These are phyloP conservation scores for Scophthalmus maximus DNA, from an alignment of 2,113 vertebrate species.

Conservation along the genomic window DNA sequence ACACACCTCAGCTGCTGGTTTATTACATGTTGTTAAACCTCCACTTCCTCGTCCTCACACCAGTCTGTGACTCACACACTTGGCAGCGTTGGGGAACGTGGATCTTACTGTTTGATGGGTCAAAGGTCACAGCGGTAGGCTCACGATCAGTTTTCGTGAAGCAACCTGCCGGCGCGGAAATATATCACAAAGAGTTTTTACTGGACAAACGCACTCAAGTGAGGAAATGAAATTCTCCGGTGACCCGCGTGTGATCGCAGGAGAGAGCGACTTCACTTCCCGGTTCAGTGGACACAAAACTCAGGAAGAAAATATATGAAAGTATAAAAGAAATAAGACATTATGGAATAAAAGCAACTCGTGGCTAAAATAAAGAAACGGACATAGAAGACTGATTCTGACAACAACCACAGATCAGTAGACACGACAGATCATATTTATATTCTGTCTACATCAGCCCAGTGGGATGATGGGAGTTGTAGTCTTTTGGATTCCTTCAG, in stretches of 20 bases:
- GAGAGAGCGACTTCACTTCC: not conserved
- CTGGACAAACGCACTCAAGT: not conserved
- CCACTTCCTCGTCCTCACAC: no score
- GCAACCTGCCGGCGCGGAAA: conserved; percentile 31
- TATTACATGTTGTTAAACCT: conserved; percentile 32
- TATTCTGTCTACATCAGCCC: no score
- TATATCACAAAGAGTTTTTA: not conserved
- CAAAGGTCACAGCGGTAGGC: conserved; percentile 1
- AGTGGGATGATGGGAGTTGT: no score
- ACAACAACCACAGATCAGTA: not conserved
- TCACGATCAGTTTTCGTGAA: not conserved
- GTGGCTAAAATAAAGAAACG: not conserved
- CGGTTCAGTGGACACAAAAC: not conserved
- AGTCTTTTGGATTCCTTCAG: no score
- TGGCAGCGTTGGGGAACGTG: not conserved
- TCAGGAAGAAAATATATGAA: no score
- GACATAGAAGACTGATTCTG: not conserved
- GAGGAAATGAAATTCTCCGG: conserved; percentile 15
- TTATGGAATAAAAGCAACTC: not conserved
- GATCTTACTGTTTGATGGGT: not conserved
- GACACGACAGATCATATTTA: not conserved
- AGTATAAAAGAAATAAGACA: not conserved
- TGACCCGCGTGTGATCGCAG: not conserved
- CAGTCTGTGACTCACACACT: not conserved
- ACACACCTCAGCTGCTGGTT: conserved; percentile 31